Evolutionary conservation across 2,888 invertebrate genomes (phyloP).

Genomic region (Agonopterix heracliana): DNA sequence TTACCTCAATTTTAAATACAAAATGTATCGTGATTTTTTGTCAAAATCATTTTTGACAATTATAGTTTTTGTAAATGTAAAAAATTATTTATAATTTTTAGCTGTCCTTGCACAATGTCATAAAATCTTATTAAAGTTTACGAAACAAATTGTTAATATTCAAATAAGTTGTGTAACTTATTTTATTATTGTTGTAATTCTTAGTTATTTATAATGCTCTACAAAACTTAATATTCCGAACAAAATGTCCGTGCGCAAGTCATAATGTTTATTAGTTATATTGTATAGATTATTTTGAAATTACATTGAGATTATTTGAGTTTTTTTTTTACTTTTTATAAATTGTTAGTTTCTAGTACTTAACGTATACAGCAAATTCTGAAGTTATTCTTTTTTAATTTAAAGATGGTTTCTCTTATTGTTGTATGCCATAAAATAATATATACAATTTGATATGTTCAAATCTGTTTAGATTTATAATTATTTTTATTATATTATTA

Average conservation of each 20-base stretch:
- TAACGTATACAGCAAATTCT: conserved; percentile 1
- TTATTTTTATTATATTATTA: conserved; percentile 32
- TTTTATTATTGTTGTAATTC: conserved; percentile 45
- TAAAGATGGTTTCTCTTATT: neutral
- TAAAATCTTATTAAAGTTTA: conserved; percentile 23
- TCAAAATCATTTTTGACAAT: neutral
- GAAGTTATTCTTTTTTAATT: neutral
- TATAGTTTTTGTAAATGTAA: conserved; percentile 3
- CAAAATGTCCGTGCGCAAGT: conserved; percentile 31
- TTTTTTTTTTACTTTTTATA: conserved; percentile 64
- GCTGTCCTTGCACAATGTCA: conserved; percentile 56
- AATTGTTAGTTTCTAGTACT: conserved; percentile 44
- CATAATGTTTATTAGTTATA: conserved; percentile 27
- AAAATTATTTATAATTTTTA: conserved; percentile 21
- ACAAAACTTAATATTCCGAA: conserved; percentile 13
- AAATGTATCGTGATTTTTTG: conserved; percentile 15
- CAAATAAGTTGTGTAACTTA: conserved; percentile 44
- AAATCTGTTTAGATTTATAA: conserved; percentile 38
- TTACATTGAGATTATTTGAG: conserved; percentile 70
- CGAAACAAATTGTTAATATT: conserved; percentile 38
- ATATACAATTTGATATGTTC: conserved; percentile 49
- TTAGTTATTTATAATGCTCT: conserved; percentile 28
- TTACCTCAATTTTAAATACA: conserved; percentile 56
- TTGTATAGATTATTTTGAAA: conserved; percentile 57
- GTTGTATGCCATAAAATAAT: conserved; percentile 36